These are phyloP conservation scores for Bombylius major DNA, from an alignment of 2,888 invertebrate species.

Conservation along the genomic window DNA sequence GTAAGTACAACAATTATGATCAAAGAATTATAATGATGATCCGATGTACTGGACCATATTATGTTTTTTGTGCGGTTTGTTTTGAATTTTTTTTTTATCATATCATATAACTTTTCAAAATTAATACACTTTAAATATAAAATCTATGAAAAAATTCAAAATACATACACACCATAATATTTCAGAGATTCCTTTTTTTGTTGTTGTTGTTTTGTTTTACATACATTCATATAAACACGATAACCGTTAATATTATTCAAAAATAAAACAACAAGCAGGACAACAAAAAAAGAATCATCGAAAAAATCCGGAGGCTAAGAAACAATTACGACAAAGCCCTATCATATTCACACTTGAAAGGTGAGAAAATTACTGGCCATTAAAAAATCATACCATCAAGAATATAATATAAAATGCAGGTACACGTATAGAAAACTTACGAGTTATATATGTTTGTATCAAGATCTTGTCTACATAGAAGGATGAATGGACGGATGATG, in stretches of 20 bases:
- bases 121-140: too few species aligned
- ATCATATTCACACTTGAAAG: slow-evolving; percentile 39
- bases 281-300: background rate
- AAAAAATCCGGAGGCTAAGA: slow-evolving; percentile 15
- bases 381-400: slow-evolving; percentile 31
- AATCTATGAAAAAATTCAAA: too few species aligned
- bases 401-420: too few species aligned
- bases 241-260: too few species aligned
- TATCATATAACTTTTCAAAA: too few species aligned
- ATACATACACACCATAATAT: too few species aligned
- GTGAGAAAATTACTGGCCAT: slow-evolving; percentile 39
- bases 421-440: too few species aligned
- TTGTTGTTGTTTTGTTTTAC: too few species aligned
- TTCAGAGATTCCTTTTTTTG: too few species aligned
- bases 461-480: background rate
- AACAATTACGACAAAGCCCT: slow-evolving; percentile 18
- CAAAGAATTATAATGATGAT: background rate
- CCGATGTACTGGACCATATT: background rate
- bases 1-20: background rate
- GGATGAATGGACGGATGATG: background rate
- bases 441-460: background rate
- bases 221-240: too few species aligned
- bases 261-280: background rate
- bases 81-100: background rate
- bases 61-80: background rate